Conservation (phyloP, 2,113 vertebrate species). For the Paramormyrops kingsleyae region DNA sequence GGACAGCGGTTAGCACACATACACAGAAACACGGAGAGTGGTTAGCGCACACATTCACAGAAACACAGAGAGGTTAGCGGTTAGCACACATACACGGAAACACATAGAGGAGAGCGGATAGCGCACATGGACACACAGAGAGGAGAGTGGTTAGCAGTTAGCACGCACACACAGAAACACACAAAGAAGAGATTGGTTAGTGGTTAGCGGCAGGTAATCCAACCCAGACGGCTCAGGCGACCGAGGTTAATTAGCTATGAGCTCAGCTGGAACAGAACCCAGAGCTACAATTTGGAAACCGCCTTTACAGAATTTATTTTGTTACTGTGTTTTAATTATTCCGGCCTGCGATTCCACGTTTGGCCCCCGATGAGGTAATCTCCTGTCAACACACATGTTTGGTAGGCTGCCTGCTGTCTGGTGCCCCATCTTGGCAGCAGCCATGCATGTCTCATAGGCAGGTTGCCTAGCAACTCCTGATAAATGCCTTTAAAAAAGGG, state of each 20-base stretch:
- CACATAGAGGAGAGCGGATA: neutral
- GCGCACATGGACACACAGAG: neutral
- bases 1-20: neutral
- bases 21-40: neutral
- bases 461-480: neutral
- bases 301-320: neutral
- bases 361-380: neutral
- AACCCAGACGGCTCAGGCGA: neutral
- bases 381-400: neutral
- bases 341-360: neutral
- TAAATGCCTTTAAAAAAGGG: neutral
- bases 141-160: neutral
- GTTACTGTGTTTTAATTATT: neutral
- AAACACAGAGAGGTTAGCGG: neutral
- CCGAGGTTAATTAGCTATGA: neutral
- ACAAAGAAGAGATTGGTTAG: neutral
- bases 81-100: neutral
- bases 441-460: neutral
- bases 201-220: neutral
- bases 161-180: neutral
- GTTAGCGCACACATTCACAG: neutral
- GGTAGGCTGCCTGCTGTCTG: neutral
- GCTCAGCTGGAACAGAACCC: conserved; percentile 1
- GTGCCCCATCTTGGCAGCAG: neutral
- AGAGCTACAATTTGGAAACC: neutral